Evolutionary conservation across 30 jellyfish, hydroid and myxozoan genomes (phyloP).

Genomic region (Aurelia sp.): DNA sequence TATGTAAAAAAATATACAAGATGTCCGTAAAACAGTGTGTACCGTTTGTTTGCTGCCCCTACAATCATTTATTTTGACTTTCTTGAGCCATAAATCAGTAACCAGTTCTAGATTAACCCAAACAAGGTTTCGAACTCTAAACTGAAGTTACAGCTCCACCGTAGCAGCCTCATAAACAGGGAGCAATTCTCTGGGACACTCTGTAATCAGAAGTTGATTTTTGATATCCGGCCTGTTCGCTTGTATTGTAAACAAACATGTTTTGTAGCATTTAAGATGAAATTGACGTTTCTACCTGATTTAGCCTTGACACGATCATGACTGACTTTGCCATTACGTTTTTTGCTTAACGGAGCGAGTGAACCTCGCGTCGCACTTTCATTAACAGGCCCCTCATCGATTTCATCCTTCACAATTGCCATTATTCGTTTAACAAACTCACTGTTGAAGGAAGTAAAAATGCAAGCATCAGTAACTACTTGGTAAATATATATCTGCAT

Average conservation of each 20-base stretch:
- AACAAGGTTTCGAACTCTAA: too few species aligned
- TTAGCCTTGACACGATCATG: conserved; percentile 74
- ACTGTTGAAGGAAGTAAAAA: neutral
- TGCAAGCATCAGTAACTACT: neutral
- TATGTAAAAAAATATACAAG: too few species aligned
- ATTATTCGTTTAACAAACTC: conserved; percentile 46
- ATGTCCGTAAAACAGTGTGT: too few species aligned
- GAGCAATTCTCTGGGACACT: too few species aligned
- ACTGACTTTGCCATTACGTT: conserved; percentile 62
- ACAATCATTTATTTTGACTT: too few species aligned
- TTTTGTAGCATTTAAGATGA: neutral
- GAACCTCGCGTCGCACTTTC: conserved; percentile 38
- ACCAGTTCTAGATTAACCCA: too few species aligned
- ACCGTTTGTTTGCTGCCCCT: too few species aligned
- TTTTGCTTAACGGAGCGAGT: conserved; percentile 66
- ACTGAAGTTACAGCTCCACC: too few species aligned
- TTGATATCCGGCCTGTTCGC: too few species aligned
- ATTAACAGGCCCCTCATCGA: conserved; percentile 9
- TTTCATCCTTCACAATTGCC: conserved; percentile 32
- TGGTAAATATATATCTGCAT: neutral
- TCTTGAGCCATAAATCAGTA: too few species aligned
- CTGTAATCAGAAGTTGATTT: too few species aligned
- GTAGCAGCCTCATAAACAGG: too few species aligned
- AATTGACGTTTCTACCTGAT: conserved; percentile 34
- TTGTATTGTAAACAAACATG: neutral